Evolutionary conservation across 2,888 invertebrate species (phyloP).

Genomic region (Tetheella fluctuosa): DNA sequence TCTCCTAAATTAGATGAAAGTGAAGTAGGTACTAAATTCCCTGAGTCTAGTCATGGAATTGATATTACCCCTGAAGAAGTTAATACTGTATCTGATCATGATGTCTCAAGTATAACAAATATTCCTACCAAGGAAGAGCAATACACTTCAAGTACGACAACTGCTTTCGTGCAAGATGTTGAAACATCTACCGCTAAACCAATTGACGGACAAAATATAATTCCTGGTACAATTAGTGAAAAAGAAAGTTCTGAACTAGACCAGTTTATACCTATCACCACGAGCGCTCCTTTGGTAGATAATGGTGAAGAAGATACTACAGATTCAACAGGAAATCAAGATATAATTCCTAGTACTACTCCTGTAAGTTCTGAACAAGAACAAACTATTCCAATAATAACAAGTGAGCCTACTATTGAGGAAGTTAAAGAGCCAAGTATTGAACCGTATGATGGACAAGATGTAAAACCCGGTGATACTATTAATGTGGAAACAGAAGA

Average conservation of each 20-base stretch:
- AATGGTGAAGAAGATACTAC: slow-evolving; percentile 36
- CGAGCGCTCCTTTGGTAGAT: slow-evolving; percentile 30
- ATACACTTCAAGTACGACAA: slow-evolving; percentile 19
- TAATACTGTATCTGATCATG: slow-evolving; percentile 17
- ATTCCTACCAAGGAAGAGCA: slow-evolving; percentile 15
- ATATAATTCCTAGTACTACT: slow-evolving; percentile 14
- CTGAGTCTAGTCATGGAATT: slow-evolving; percentile 14
- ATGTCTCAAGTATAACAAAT: slow-evolving; percentile 19
- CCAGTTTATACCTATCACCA: slow-evolving; percentile 18
- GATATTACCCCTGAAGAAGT: slow-evolving; percentile 22
- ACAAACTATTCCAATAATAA: slow-evolving; percentile 28
- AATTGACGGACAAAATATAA: slow-evolving; percentile 8
- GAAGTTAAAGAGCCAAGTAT: slow-evolving; percentile 34
- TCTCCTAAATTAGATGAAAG: slow-evolving; percentile 23
- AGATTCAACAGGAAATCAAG: slow-evolving; percentile 16
- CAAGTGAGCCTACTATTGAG: slow-evolving; percentile 32
- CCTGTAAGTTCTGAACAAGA: slow-evolving; percentile 17
- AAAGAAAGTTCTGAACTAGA: slow-evolving; percentile 12
- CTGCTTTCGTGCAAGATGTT: slow-evolving; percentile 34
- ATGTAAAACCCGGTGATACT: slow-evolving; percentile 16
- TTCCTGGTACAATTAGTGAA: slow-evolving; percentile 6
- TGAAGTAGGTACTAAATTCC: slow-evolving; percentile 18
- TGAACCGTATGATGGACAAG: neutral
- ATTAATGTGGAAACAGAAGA: slow-evolving; percentile 25
- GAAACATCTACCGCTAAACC: slow-evolving; percentile 32